phyloP scores from a whole-genome alignment of 1,140 invertebrate genomes.

The Pomacea maculata region DNA sequence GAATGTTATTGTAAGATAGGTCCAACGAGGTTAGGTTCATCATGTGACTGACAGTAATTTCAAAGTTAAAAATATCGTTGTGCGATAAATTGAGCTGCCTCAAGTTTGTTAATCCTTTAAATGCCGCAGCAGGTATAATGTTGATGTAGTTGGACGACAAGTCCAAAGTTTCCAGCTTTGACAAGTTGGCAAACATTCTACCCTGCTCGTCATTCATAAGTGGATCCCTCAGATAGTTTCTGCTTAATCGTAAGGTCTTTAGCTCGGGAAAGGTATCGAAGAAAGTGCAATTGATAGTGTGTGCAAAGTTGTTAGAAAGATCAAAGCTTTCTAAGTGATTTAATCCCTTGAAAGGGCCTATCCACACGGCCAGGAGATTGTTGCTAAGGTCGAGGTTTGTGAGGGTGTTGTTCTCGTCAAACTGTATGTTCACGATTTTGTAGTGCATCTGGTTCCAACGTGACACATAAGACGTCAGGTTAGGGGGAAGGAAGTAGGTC shows the following conservation, averaged over 20 bases:
- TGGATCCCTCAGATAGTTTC: constrained; percentile 19
- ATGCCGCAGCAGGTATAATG: constrained; percentile 2
- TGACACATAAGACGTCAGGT: constrained; percentile 6
- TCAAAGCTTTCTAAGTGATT: constrained; percentile 14
- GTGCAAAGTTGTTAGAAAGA: constrained; percentile 18
- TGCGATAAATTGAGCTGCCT: constrained; percentile 22
- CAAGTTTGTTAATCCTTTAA: constrained; percentile 20
- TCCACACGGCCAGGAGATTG: constrained; percentile 21
- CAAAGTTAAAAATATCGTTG: constrained; percentile 25
- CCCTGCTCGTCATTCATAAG: constrained; percentile 1
- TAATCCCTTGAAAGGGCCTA: constrained; percentile 26
- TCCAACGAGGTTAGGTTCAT: not conserved
- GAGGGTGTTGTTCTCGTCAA: constrained; percentile 16
- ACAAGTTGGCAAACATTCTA: constrained; percentile 13
- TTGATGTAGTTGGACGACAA: constrained; percentile 34
- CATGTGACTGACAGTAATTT: constrained; percentile 21
- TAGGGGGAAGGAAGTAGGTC: constrained; percentile 21
- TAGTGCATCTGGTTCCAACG: constrained; percentile 22
- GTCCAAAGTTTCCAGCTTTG: constrained; percentile 26
- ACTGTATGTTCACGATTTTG: not conserved
- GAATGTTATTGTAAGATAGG: constrained; percentile 29
- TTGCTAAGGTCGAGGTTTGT: not conserved
- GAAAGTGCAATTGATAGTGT: constrained; percentile 18
- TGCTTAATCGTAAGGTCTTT: constrained; percentile 5
- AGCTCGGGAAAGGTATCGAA: constrained; percentile 23